A percentile compares a stretch with the other conserved stretches of the same genome.
These are phyloP conservation scores for Myotis yumanensis DNA, from an alignment of 2,113 vertebrate genomes.

Conservation along the genomic window DNA sequence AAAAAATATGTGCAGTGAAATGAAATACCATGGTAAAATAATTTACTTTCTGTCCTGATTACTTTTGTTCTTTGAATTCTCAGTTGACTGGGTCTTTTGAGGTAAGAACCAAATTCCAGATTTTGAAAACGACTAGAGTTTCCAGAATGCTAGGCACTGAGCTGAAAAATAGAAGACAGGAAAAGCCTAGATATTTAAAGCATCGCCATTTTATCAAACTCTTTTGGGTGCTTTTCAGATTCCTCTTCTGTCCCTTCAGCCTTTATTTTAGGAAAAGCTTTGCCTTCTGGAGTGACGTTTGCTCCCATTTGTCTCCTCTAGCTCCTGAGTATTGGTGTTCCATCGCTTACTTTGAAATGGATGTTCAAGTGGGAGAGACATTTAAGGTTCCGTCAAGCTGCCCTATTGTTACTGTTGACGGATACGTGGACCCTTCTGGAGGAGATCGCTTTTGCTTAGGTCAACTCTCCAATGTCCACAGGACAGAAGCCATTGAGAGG, in stretches of 20 bases:
- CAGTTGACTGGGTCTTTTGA: slow-evolving; percentile 16
- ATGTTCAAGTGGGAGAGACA: slow-evolving; percentile 96
- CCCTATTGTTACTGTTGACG: slow-evolving; percentile 95
- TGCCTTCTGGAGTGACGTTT: not conserved
- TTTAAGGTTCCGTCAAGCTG: slow-evolving; percentile 97
- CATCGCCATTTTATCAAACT: not conserved
- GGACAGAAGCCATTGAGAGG: slow-evolving; percentile 97
- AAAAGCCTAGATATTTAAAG: not conserved
- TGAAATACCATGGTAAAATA: slow-evolving; percentile 14
- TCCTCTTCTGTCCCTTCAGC: not conserved
- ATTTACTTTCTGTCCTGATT: slow-evolving; percentile 23
- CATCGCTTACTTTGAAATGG: slow-evolving; percentile 98
- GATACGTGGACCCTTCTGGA: slow-evolving; percentile 97
- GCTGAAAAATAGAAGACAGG: slow-evolving; percentile 6
- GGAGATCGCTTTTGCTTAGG: slow-evolving; percentile 96
- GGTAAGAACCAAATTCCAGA: not conserved
- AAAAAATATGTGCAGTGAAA: not conserved
- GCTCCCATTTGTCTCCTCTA: slow-evolving; percentile 72
- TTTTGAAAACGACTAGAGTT: not conserved
- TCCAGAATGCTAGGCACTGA: slow-evolving; percentile 19
- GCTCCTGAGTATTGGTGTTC: slow-evolving; percentile 99
- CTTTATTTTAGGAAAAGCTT: slow-evolving; percentile 33
- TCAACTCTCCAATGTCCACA: slow-evolving; percentile 96
- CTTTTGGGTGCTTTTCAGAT: not conserved
- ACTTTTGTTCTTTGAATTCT: slow-evolving; percentile 50